Base-by-base conservation (phyloP, 2,113 vertebrate species). In the Cyprinus carpio region DNA sequence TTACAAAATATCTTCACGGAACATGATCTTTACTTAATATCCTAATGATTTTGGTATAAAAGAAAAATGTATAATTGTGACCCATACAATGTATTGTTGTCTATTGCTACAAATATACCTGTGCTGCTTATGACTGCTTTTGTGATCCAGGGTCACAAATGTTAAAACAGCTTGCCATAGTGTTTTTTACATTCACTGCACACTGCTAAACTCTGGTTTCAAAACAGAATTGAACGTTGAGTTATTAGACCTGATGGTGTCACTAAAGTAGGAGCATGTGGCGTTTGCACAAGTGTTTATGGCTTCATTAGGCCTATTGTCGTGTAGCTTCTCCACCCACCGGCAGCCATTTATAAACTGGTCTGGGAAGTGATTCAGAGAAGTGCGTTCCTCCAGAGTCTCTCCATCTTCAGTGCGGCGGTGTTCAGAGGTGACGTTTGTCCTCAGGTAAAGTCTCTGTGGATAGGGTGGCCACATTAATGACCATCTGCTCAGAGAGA, bases 401-500 rank as follows among this genome's bases (percentile, higher is more conserved):
- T 12, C 20, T 20, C 43, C 37, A 16, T 37, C 37, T 80, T 76
- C 29, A 29, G 62, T 4, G 58, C 18, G 43, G 37, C 6, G 37
- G 27, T 12, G 46, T 49, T 51, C 12, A 23, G 89, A 90, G 87
- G 84, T 29, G 34, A 74, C 75, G 77, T 72, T 76, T 91, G 92
- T 92, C 93, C 93, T 94, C 90, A 94, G 92, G 92, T 92, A 92
- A 87, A 85, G 90, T 92, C 90, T 89, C 91, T 29, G 83, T 87
- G 78, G 77, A 69, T 65, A 56, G 89, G 90, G 88, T 87, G 89
- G 88, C 74, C 87, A 89, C 89, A 86, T 93, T 94, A 94, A 95
- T 92, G 93, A 90, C 94, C 94, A 95, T 95, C 94, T 95, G 94
- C 88, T 94, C 91, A 51, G 86, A 90, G 90, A 90, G 88, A 90